These are phyloP conservation scores for Acanthococcus lagerstroemiae DNA, from an alignment of 2,888 invertebrate species.

Conservation along the genomic window DNA sequence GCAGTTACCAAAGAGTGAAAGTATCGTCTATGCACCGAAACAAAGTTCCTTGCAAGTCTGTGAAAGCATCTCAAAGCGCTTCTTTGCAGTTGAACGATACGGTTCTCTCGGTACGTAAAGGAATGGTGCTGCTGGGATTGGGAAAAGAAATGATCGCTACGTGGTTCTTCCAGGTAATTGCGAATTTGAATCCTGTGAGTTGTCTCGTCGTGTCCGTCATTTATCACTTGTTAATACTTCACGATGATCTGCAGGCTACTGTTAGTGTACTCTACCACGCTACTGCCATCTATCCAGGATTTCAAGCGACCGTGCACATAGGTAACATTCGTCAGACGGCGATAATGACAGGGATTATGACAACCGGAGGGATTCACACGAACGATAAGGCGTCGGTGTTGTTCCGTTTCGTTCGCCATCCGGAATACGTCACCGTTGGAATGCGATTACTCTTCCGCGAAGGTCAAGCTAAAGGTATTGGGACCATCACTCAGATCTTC, in stretches of 20 bases:
- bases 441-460: constrained; percentile 73
- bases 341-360: constrained; percentile 67
- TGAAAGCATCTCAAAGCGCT: constrained; percentile 83
- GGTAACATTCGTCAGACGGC: constrained; percentile 93
- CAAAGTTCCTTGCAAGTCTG: constrained; percentile 77
- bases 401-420: constrained; percentile 79
- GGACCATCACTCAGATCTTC: constrained; percentile 67
- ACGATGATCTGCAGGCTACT: constrained; percentile 56
- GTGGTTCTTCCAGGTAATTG: constrained; percentile 46
- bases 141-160: constrained; percentile 46
- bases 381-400: constrained; percentile 78
- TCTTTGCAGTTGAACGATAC: constrained; percentile 55
- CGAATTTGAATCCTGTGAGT: no score
- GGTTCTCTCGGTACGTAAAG: constrained; percentile 56
- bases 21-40: constrained; percentile 85
- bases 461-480: constrained; percentile 75
- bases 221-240: background rate
- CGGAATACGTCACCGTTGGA: constrained; percentile 73
- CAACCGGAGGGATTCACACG: constrained; percentile 57
- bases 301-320: constrained; percentile 88
- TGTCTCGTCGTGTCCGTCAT: no score
- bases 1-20: constrained; percentile 63
- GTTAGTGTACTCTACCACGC: constrained; percentile 82
- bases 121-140: constrained; percentile 69
- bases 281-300: constrained; percentile 70